phyloP scores from a whole-genome alignment of 2,888 invertebrate species.

The Lysandra coridon region DNA sequence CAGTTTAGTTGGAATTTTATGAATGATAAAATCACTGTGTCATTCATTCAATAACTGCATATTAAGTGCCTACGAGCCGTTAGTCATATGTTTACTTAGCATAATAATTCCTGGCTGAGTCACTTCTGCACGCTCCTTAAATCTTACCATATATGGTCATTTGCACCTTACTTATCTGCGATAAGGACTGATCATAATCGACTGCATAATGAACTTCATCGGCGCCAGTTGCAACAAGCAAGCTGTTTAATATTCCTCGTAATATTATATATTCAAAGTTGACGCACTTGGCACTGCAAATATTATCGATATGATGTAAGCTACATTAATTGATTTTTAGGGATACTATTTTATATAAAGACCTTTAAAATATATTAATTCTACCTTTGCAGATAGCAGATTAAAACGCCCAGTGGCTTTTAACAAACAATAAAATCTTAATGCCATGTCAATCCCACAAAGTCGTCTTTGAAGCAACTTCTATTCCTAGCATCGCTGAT shows the following conservation, averaged over 20 bases:
- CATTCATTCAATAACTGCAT: conserved; percentile 26
- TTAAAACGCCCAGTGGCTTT: neutral
- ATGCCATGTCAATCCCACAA: too few relatives aligned
- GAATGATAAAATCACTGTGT: conserved; percentile 1
- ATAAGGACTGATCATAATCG: neutral
- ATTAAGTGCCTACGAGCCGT: neutral
- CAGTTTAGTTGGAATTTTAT: neutral
- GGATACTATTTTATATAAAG: neutral
- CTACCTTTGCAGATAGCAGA: neutral
- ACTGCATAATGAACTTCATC: neutral
- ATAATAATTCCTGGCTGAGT: conserved; percentile 10
- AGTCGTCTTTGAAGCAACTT: too few relatives aligned
- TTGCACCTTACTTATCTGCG: neutral
- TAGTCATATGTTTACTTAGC: conserved; percentile 17
- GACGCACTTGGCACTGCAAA: neutral
- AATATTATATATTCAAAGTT: neutral
- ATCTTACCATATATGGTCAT: conserved; percentile 23
- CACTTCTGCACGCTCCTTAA: neutral
- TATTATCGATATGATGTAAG: neutral
- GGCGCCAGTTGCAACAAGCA: neutral
- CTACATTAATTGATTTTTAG: neutral
- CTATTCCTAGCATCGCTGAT: too few relatives aligned
- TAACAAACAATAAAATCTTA: too few relatives aligned
- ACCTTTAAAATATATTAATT: neutral
- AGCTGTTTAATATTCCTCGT: neutral